phyloP scores from a whole-genome alignment of 2,113 vertebrate species.

The Brachionichthys hirsutus region DNA sequence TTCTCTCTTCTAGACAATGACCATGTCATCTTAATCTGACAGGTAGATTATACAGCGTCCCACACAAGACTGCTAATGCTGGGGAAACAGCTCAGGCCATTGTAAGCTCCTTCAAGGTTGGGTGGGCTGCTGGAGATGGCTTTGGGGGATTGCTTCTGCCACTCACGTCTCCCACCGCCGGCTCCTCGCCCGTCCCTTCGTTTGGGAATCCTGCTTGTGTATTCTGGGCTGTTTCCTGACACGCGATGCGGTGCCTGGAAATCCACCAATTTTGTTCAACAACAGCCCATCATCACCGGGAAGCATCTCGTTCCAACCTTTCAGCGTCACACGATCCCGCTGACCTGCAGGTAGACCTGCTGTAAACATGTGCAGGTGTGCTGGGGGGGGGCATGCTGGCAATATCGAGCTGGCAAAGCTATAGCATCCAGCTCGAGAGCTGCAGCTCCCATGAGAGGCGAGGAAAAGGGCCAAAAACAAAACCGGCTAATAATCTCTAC shows the following conservation, averaged over 20 bases:
- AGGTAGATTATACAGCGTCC: conserved; percentile 77
- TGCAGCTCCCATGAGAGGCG: conserved; percentile 39
- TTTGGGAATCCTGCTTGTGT: conserved; percentile 36
- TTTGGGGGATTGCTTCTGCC: conserved; percentile 70
- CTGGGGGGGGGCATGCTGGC: conserved; percentile 2
- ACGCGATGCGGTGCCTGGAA: conserved; percentile 22
- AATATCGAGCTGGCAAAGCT: conserved; percentile 30
- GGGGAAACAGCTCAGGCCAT: conserved; percentile 58
- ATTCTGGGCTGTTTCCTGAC: conserved; percentile 24
- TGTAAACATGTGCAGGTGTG: conserved; percentile 49
- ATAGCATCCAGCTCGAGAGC: conserved; percentile 37
- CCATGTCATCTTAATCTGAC: conserved; percentile 80
- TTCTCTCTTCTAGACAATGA: conserved; percentile 78
- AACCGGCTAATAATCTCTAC: conserved; percentile 59
- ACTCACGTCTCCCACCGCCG: conserved; percentile 60
- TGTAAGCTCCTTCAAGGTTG: conserved; percentile 72
- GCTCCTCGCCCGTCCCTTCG: conserved; percentile 40
- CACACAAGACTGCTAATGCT: conserved; percentile 71
- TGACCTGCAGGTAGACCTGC: conserved; percentile 40
- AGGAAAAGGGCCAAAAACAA: conserved; percentile 65
- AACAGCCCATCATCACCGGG: conserved; percentile 21
- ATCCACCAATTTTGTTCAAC: conserved; percentile 30
- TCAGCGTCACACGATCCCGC: conserved; percentile 11
- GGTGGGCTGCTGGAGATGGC: conserved; percentile 68
- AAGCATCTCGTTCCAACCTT: conserved; percentile 11